These are phyloP conservation scores for Hozukius guyotensis DNA, from an alignment of 2,797 vertebrate genomes.

Conservation along the genomic window DNA sequence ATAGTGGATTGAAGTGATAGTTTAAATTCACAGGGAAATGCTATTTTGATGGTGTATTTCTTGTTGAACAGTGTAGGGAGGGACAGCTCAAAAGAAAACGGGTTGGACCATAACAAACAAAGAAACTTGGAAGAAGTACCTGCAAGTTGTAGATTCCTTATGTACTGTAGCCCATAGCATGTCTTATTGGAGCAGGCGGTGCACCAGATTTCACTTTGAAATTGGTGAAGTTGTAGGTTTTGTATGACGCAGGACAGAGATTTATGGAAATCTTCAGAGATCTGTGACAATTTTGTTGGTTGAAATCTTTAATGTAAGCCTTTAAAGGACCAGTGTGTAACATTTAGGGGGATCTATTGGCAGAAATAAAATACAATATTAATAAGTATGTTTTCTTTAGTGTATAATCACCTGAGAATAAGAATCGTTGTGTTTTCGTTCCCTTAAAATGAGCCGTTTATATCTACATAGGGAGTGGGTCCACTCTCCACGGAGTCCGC, in stretches of 20 bases:
- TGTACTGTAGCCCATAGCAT: neutral
- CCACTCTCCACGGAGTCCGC: too few species aligned
- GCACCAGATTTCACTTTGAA: neutral
- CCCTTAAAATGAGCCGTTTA: neutral
- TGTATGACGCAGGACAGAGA: neutral
- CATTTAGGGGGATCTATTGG: neutral
- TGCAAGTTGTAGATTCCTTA: neutral
- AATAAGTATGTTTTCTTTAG: neutral
- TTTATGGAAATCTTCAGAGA: neutral
- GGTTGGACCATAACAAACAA: neutral
- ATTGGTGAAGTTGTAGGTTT: neutral
- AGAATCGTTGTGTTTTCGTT: too few species aligned
- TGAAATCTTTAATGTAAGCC: neutral
- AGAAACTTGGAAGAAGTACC: neutral
- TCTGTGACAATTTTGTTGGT: neutral
- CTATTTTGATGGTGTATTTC: conserved; percentile 1
- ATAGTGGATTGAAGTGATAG: conserved; percentile 23
- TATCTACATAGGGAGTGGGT: neutral
- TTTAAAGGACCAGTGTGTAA: neutral
- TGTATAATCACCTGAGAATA: neutral
- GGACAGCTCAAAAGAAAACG: neutral
- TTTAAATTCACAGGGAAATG: conserved; percentile 16
- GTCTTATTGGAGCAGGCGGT: neutral
- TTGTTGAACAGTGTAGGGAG: neutral
- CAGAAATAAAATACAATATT: neutral